Conservation (phyloP, 2,888 invertebrate genomes). For the Sericinus montela region DNA sequence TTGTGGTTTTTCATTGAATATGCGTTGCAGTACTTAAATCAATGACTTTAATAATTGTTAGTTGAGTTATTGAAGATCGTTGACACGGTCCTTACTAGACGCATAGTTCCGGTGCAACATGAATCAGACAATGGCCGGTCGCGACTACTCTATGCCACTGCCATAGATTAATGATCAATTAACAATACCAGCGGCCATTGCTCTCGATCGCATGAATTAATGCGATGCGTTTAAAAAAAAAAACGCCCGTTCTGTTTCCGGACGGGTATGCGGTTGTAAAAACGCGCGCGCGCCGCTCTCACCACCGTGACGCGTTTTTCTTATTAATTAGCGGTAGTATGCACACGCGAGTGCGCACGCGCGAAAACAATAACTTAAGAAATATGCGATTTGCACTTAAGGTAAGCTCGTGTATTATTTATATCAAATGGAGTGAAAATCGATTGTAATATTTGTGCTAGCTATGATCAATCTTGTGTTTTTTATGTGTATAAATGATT, state of each 20-base stretch:
- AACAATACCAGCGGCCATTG: conserved; percentile 12
- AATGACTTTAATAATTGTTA: too few species aligned
- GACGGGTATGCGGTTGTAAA: conserved; percentile 32
- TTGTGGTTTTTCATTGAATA: too few species aligned
- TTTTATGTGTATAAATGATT: too few species aligned
- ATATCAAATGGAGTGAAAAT: conserved; percentile 2
- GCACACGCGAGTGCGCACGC: conserved; percentile 29
- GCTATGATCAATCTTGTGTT: neutral
- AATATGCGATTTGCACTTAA: neutral
- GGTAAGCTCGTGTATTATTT: conserved; percentile 9
- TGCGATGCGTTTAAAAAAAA: conserved; percentile 35
- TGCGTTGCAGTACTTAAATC: too few species aligned
- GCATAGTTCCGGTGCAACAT: conserved; percentile 3
- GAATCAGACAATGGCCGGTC: neutral
- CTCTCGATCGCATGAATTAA: conserved; percentile 12
- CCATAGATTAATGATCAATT: conserved; percentile 15
- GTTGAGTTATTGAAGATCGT: neutral
- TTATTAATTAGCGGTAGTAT: conserved; percentile 31
- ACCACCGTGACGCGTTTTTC: conserved; percentile 41
- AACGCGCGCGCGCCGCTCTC: conserved; percentile 41
- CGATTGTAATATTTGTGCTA: neutral
- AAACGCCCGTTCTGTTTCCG: conserved; percentile 47
- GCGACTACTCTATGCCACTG: conserved; percentile 1
- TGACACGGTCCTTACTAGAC: conserved; percentile 4
- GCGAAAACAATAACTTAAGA: conserved; percentile 21